Percentiles rank a stretch among this genome's conserved stretches.
Evolutionary conservation across 2,888 invertebrate species (phyloP).

Genomic region (Idaea biselata): DNA sequence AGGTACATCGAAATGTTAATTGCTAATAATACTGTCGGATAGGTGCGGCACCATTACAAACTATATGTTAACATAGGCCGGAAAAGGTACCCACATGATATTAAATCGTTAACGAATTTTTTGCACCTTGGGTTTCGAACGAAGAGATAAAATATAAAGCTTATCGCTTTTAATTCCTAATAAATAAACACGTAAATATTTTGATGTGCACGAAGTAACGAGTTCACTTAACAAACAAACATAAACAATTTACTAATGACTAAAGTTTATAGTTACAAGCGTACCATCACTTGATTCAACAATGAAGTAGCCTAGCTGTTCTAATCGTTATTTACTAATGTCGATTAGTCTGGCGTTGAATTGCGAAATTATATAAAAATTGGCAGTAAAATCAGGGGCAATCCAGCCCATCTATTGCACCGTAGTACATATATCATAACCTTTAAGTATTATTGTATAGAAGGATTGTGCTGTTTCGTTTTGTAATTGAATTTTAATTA

Average conservation of each 20-base stretch:
- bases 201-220: slow-evolving; percentile 20
- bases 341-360: not conserved
- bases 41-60: slow-evolving; percentile 15
- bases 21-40: slow-evolving; percentile 27
- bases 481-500: not conserved
- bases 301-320: not conserved
- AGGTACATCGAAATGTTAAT: slow-evolving; percentile 24
- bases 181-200: not conserved
- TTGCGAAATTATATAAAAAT: not conserved
- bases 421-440: not conserved
- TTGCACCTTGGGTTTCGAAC: not conserved
- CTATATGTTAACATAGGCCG: slow-evolving; percentile 29
- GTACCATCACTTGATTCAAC: not conserved
- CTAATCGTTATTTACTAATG: not conserved
- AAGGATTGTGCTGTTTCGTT: not conserved
- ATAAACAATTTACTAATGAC: slow-evolving; percentile 8
- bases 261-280: not conserved
- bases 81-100: slow-evolving; percentile 4
- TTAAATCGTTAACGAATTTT: not conserved
- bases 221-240: slow-evolving; percentile 19
- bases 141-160: not conserved
- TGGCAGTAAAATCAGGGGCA: not conserved
- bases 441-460: not conserved
- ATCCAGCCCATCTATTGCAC: not conserved
- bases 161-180: not conserved